phyloP scores from a whole-genome alignment of 2,888 invertebrate species.

The Lasioglossum zephyrum region DNA sequence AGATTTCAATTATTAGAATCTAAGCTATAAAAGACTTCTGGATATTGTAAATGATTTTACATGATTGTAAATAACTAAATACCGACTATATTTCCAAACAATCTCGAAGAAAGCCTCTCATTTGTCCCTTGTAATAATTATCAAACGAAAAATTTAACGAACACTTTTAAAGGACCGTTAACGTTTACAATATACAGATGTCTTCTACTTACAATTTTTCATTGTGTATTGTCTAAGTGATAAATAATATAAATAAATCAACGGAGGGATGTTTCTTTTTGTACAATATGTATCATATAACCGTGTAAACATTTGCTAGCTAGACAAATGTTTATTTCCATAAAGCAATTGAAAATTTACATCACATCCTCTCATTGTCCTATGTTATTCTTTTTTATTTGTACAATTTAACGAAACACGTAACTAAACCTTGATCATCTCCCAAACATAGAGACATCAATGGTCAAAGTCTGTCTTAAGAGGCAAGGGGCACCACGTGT shows the following conservation, averaged over 20 bases:
- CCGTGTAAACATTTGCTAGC: conserved; percentile 70
- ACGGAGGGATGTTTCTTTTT: conserved; percentile 76
- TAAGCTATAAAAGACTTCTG: conserved; percentile 72
- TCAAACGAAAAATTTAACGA: conserved; percentile 31
- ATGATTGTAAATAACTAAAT: conserved; percentile 43
- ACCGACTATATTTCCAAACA: conserved; percentile 20
- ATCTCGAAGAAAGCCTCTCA: conserved; percentile 19
- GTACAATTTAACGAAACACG: background rate
- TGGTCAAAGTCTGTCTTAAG: background rate
- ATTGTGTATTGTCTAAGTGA: conserved; percentile 66
- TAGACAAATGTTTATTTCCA: conserved; percentile 68
- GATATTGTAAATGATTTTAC: conserved; percentile 60
- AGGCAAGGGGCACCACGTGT: too few relatives aligned
- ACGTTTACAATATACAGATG: conserved; percentile 60
- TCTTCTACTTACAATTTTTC: conserved; percentile 62
- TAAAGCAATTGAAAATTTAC: conserved; percentile 34
- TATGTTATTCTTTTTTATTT: background rate
- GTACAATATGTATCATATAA: conserved; percentile 79
- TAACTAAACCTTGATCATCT: background rate
- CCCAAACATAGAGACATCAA: background rate
- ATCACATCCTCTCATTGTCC: background rate
- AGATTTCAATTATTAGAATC: conserved; percentile 67
- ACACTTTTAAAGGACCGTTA: conserved; percentile 9
- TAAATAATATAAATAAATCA: conserved; percentile 69
- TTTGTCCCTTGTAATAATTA: conserved; percentile 12